These are phyloP conservation scores for Danio choprae DNA, from an alignment of 2,797 vertebrate genomes.

Conservation along the genomic window DNA sequence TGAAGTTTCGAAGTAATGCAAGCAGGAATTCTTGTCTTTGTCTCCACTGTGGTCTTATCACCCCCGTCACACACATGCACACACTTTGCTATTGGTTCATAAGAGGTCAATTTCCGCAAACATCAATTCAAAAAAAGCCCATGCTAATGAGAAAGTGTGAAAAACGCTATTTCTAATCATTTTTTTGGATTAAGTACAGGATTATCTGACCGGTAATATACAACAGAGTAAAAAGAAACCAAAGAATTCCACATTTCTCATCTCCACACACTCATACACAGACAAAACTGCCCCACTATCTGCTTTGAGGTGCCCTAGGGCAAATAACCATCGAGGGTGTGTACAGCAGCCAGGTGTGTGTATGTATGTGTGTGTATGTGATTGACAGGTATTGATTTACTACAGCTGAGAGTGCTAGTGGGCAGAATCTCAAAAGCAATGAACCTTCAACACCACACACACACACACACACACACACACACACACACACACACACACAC, in stretches of 20 bases:
- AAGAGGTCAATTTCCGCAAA: conserved; percentile 7
- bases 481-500: conserved; percentile 37
- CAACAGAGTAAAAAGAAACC: conserved; percentile 19
- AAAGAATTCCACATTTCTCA: conserved; percentile 42
- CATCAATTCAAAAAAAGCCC: not conserved
- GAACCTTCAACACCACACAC: conserved; percentile 49
- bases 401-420: conserved; percentile 49
- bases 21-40: conserved; percentile 53
- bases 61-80: conserved; percentile 32
- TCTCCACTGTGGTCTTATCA: conserved; percentile 36
- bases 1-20: conserved; percentile 48
- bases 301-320: conserved; percentile 58
- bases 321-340: conserved; percentile 60
- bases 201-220: conserved; percentile 28
- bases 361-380: conserved; percentile 42
- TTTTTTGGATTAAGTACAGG: conserved; percentile 1
- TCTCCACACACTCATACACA: conserved; percentile 44
- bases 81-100: not conserved
- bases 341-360: conserved; percentile 58
- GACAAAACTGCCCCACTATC: conserved; percentile 47
- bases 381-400: conserved; percentile 64
- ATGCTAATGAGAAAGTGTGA: not conserved
- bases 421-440: conserved; percentile 51
- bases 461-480: conserved; percentile 37
- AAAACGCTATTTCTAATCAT: conserved; percentile 6